phyloP scores from a whole-genome alignment of 2,797 vertebrate genomes.

The Hydrolagus colliei region DNA sequence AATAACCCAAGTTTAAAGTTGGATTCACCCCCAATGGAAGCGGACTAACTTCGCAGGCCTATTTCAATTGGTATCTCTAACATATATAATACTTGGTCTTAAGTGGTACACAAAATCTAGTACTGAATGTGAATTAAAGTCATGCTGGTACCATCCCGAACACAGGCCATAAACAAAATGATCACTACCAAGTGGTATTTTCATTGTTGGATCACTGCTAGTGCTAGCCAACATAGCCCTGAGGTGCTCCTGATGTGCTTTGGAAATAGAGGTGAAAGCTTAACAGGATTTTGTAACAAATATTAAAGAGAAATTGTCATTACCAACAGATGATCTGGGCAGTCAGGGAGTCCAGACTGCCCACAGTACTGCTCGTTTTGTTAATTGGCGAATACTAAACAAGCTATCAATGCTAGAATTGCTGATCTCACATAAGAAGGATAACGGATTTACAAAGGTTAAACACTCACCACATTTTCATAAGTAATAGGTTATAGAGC shows the following conservation, averaged over 20 bases:
- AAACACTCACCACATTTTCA: slow-evolving; percentile 77
- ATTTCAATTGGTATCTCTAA: neutral
- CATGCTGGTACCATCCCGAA: neutral
- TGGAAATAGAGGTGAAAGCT: no score
- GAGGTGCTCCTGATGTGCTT: no score
- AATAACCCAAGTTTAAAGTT: no score
- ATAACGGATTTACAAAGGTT: neutral
- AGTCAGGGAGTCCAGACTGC: neutral
- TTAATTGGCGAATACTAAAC: neutral
- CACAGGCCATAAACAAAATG: neutral
- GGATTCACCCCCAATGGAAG: no score
- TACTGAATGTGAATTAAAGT: neutral
- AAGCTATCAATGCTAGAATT: neutral
- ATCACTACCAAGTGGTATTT: no score
- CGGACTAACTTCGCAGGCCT: neutral
- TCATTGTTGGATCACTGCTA: no score
- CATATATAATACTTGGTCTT: neutral
- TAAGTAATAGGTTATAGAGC: slow-evolving; percentile 87
- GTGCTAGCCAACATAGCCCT: no score
- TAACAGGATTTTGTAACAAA: no score
- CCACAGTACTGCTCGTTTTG: neutral
- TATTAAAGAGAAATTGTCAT: neutral
- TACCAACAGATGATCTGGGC: neutral
- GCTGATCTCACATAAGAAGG: neutral
- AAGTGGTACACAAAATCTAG: neutral